A percentile compares a stretch with the other conserved stretches of the same genome.
Evolutionary conservation across 2,797 vertebrate species (phyloP).

Genomic region (Phalloptychus januarius): DNA sequence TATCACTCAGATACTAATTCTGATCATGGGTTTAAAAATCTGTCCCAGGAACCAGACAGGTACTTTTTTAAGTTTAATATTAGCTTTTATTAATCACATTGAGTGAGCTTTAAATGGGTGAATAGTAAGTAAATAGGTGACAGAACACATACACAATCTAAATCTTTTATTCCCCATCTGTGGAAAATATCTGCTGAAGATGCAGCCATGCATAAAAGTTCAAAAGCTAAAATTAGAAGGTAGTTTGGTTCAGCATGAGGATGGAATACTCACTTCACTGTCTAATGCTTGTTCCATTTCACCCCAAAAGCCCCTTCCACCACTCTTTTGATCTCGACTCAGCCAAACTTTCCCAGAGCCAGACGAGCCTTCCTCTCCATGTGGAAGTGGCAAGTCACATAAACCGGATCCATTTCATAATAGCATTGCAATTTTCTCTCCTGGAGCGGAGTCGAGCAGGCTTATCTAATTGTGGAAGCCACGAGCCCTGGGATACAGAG

Average conservation of each 20-base stretch:
- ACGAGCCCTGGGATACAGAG: constrained; percentile 66
- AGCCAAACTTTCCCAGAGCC: constrained; percentile 50
- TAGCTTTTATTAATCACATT: constrained; percentile 18
- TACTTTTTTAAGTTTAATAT: too few relatives aligned
- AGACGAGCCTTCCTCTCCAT: constrained; percentile 24
- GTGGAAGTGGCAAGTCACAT: constrained; percentile 61
- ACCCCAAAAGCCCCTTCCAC: constrained; percentile 44
- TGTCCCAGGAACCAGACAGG: constrained; percentile 24
- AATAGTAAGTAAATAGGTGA: constrained; percentile 42
- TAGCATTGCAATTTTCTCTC: constrained; percentile 46
- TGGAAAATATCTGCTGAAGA: constrained; percentile 29
- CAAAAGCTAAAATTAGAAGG: constrained; percentile 55
- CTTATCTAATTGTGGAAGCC: constrained; percentile 77
- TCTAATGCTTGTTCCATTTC: constrained; percentile 46
- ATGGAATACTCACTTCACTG: constrained; percentile 48
- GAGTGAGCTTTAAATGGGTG: constrained; percentile 21
- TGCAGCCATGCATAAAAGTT: constrained; percentile 51
- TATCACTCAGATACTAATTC: constrained; percentile 7
- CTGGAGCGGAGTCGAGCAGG: constrained; percentile 61
- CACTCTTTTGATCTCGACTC: constrained; percentile 64
- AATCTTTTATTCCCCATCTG: constrained; percentile 8
- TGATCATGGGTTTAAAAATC: constrained; percentile 38
- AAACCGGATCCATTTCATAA: constrained; percentile 75
- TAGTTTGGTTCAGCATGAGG: constrained; percentile 65
- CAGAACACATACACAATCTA: constrained; percentile 41